Percentiles rank a stretch among this genome's conserved stretches.
These are phyloP conservation scores for Crocuta crocuta DNA, from an alignment of 2,113 vertebrate genomes.

Conservation along the genomic window DNA sequence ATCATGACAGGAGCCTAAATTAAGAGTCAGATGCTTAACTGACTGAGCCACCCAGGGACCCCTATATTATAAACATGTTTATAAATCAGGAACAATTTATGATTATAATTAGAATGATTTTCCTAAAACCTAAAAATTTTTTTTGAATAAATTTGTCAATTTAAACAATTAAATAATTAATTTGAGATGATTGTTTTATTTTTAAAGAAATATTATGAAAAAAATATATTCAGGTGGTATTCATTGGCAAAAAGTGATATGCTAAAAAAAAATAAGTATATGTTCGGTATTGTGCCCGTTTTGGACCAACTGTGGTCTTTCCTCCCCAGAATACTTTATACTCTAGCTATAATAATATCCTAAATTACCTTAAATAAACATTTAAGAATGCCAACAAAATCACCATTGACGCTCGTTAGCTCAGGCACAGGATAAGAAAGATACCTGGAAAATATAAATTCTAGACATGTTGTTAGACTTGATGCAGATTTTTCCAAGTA, in stretches of 20 bases:
- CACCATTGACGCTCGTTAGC: neutral
- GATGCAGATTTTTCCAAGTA: neutral
- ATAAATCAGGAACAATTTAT: neutral
- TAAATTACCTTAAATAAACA: neutral
- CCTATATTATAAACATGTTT: neutral
- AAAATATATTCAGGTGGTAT: neutral
- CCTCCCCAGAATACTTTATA: neutral
- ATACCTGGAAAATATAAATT: neutral
- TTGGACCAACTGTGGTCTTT: neutral
- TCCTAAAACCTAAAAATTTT: neutral
- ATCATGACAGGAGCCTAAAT: too few species aligned
- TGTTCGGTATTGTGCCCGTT: neutral
- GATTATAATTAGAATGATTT: neutral
- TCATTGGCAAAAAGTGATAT: neutral
- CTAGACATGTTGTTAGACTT: conserved; percentile 14
- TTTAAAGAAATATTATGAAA: neutral
- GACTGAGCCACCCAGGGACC: too few species aligned
- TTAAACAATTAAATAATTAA: neutral
- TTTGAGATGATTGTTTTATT: neutral
- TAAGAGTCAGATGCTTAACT: too few species aligned
- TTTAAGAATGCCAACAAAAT: neutral
- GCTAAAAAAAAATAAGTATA: neutral
- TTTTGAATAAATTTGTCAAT: neutral
- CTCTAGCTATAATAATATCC: neutral
- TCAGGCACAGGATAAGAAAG: neutral